Evolutionary conservation across 2,888 invertebrate genomes (phyloP).

Genomic region (Entomobrya proxima): DNA sequence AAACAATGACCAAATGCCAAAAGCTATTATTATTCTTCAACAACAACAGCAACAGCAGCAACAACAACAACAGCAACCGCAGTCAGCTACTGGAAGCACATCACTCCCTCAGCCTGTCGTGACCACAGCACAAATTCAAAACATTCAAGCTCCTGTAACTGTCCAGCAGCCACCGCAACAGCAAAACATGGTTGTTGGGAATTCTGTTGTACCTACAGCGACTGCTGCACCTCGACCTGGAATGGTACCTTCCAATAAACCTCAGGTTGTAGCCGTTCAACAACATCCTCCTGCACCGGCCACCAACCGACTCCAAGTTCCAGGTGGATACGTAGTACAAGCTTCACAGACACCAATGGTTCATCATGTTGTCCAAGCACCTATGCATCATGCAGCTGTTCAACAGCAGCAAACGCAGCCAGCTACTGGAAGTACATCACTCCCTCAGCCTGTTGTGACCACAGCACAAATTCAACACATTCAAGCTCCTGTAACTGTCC

Average conservation of each 20-base stretch:
- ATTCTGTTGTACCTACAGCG: not conserved
- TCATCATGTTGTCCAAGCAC: constrained; percentile 30
- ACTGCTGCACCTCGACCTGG: not conserved
- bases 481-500: constrained; percentile 56
- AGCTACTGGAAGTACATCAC: not conserved
- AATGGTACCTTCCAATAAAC: not conserved
- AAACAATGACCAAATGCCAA: constrained; percentile 71
- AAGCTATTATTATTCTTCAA: constrained; percentile 74
- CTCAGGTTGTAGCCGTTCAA: constrained; percentile 26
- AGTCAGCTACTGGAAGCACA: not conserved
- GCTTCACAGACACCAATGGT: constrained; percentile 29
- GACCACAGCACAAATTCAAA: constrained; percentile 69
- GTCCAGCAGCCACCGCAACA: constrained; percentile 75
- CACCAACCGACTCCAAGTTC: not conserved
- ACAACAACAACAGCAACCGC: constrained; percentile 64
- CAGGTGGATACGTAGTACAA: not conserved
- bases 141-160: not conserved
- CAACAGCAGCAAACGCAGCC: constrained; percentile 67
- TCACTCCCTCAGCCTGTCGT: constrained; percentile 72
- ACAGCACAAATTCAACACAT: constrained; percentile 67
- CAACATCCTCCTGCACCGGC: not conserved
- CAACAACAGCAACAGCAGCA: constrained; percentile 68
- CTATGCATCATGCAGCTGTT: constrained; percentile 68
- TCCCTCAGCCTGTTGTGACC: constrained; percentile 72
- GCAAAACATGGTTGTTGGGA: constrained; percentile 41